A percentile compares a stretch with the other conserved stretches of the same genome.
Conservation (phyloP, 2,113 vertebrate species). For the Leptocoma aspasia region DNA sequence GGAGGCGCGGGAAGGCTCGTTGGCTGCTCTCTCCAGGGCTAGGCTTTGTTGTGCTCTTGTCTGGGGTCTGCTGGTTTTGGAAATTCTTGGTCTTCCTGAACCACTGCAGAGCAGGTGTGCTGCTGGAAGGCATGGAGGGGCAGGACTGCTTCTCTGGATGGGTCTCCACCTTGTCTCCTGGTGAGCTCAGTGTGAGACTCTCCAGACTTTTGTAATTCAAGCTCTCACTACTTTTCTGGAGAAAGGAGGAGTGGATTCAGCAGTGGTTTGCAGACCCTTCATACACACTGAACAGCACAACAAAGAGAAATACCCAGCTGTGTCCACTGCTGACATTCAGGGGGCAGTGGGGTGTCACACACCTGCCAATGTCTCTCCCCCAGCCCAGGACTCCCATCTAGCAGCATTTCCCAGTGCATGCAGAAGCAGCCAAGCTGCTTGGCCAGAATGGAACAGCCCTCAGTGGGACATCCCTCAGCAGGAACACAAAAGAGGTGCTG, state of each 20-base stretch:
- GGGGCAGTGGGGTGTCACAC: fast-evolving
- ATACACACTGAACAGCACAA: background rate
- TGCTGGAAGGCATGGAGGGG: background rate
- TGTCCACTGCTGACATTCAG: background rate
- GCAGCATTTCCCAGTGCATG: background rate
- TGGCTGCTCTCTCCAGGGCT: background rate
- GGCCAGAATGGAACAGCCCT: background rate
- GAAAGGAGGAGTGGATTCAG: background rate
- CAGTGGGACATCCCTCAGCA: fast-evolving
- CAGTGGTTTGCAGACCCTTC: background rate
- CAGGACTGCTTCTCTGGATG: background rate
- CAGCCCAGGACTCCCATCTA: background rate
- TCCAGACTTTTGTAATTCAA: constrained; percentile 62
- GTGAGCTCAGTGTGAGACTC: background rate
- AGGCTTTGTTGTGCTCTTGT: background rate
- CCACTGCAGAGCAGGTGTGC: background rate
- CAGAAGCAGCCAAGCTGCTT: background rate
- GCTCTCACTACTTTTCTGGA: constrained; percentile 56
- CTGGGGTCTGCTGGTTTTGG: background rate
- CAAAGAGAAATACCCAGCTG: fast-evolving
- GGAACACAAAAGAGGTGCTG: background rate
- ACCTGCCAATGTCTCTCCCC: background rate
- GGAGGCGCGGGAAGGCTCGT: constrained; percentile 41
- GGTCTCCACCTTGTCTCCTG: background rate
- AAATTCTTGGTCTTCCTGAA: background rate